Evolutionary conservation across 2,113 vertebrate genomes (phyloP), one percentile per base, ranked within the genome.

Genomic region (Callipepla californica): DNA sequence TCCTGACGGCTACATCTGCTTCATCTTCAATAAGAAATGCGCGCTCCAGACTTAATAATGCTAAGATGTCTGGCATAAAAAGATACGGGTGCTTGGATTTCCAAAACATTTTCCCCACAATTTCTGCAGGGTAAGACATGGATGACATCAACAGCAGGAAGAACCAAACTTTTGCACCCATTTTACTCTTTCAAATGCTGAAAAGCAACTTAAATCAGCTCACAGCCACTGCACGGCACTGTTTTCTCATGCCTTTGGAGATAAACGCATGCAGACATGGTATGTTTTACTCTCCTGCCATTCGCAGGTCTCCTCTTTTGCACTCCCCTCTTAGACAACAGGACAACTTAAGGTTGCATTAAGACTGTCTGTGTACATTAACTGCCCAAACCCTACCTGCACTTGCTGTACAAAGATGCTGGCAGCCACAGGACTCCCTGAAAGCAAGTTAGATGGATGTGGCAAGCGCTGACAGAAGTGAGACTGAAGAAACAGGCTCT

Each of bases 401-500:
- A 20, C 16, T 25, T 44, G 26, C 51, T 23, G 44, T 59, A 36
- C 32, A 67, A 93, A 79, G 63, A 80, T 18, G 34, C 42, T 0
- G 0, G 47, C 32, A 59, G 20, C 17, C 57, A 74, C 36, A 68
- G 34, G 48, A 48, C 69, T 48, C 73, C 8, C 48, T 9, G 3
- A 79, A n/a, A 89, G 73, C 5, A 68, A 68, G 80, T 45, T 36
- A 79, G 62, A 45, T 0, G 0, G 21, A 12, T 32, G 40, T 73
- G 74, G 80, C 36, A 93, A 76, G 77, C 62, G 72, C 7, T 90
- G 86, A 82, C 86, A 96, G 94, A 96, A 96, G 80, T 95, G 92
- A 95, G 91, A 96, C 86, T 94, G 74, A 79, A 92, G 80, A 96
- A 95, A 96, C 23, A 89, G 94, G 94, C 95, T 94, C 91, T 89